phyloP scores from a whole-genome alignment of 2,797 vertebrate genomes.

The Stomatorhinus walkeri region DNA sequence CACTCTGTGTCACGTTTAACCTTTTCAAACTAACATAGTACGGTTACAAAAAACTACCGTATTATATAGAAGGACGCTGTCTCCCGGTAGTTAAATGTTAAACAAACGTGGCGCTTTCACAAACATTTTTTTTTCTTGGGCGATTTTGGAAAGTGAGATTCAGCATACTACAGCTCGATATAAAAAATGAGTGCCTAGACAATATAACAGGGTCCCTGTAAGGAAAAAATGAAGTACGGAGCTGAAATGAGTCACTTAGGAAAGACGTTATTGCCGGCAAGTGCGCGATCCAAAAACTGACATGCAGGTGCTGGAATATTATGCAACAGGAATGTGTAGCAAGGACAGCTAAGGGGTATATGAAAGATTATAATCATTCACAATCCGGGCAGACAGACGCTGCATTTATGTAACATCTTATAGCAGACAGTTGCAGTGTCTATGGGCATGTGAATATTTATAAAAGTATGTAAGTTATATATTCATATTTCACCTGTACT shows the following conservation, averaged over 20 bases:
- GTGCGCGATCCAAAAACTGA: background rate
- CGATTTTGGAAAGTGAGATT: background rate
- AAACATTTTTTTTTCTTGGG: background rate
- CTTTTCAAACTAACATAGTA: background rate
- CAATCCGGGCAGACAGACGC: background rate
- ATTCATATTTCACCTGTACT: background rate
- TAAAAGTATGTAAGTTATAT: background rate
- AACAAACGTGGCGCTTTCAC: background rate
- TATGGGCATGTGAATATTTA: background rate
- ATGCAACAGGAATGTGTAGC: background rate
- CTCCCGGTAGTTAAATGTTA: background rate
- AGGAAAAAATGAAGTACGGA: background rate
- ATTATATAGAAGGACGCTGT: background rate
- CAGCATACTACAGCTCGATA: background rate
- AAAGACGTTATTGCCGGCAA: no score
- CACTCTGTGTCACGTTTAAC: background rate
- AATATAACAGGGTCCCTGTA: background rate
- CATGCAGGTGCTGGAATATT: conserved; percentile 2
- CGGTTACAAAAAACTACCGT: background rate
- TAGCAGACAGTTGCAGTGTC: background rate
- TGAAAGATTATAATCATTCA: background rate
- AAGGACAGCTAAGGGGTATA: background rate
- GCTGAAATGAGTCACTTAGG: background rate
- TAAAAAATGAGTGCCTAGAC: background rate
- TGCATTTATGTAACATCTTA: background rate